These are phyloP conservation scores for Champsocephalus esox DNA, from an alignment of 2,797 vertebrate species.

Conservation along the genomic window DNA sequence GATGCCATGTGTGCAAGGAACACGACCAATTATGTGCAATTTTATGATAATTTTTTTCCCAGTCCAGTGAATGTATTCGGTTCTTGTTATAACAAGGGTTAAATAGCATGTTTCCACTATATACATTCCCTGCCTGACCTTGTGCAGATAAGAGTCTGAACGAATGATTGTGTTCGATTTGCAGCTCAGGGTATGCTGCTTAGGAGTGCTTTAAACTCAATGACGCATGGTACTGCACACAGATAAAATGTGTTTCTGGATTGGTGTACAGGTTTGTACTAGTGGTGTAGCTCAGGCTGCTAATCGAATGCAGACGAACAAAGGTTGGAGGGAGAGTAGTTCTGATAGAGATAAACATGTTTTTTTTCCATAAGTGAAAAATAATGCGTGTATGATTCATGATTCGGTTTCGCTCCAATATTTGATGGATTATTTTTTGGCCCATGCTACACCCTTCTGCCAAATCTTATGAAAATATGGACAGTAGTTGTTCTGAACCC, in stretches of 20 bases:
- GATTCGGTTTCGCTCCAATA: too few species aligned
- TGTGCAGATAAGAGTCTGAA: constrained; percentile 51
- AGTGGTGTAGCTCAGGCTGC: constrained; percentile 3
- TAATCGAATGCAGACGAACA: constrained; percentile 45
- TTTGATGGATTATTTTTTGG: too few species aligned
- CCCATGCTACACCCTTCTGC: too few species aligned
- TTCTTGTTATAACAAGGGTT: constrained; percentile 32
- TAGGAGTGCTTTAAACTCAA: constrained; percentile 50
- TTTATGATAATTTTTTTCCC: constrained; percentile 1
- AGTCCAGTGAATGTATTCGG: constrained; percentile 25
- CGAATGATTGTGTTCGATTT: constrained; percentile 69
- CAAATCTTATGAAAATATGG: too few species aligned
- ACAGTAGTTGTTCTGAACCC: too few species aligned
- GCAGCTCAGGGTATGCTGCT: constrained; percentile 37
- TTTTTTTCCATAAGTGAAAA: too few species aligned
- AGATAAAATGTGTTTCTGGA: constrained; percentile 49
- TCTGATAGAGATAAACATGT: not conserved
- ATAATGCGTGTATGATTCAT: too few species aligned
- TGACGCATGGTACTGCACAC: constrained; percentile 53
- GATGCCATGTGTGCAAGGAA: constrained; percentile 43
- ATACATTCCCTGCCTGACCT: constrained; percentile 38
- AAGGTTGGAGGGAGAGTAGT: constrained; percentile 1
- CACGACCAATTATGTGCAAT: constrained; percentile 50
- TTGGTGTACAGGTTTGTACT: constrained; percentile 18
- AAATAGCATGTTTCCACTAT: constrained; percentile 24